Evolutionary conservation across 2,797 vertebrate genomes (phyloP), one percentile per base, ranked within the genome.

Genomic region (Takifugu ocellatus): DNA sequence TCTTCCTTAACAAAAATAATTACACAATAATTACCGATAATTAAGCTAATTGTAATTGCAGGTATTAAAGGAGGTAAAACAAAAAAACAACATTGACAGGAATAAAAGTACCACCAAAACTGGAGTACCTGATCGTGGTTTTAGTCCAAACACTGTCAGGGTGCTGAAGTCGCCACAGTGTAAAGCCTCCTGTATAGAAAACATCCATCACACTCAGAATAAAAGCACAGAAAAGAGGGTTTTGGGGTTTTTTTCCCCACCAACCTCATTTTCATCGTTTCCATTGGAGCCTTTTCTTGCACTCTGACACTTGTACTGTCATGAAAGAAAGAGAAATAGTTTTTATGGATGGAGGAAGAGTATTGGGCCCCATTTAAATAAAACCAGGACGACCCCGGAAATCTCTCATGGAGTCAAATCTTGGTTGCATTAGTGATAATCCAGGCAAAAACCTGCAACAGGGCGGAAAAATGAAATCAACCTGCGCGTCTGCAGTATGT

Each of bases 131-230:
- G 96, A 96, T 90, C 97, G 92, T 25, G 96, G 96, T 66, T 97
- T 99, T 44, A 98, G 91, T 72, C 97, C 97, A 93, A 99, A 98
- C 1, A 96, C 96, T 10, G 91, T 91, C 31, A 92, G 63, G 44
- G 88, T 84, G 78, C 84, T 92, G 65, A 90, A 90, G 69, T 92
- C 91, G 44, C 92, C 73, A 31, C 89, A 91, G 63, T 92, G 90
- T 70, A 96, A 88, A 61, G 90, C 93, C 48, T 96, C 97, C 97
- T 99, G 89, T 0, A 72, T 21, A 56, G 3, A 59, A 55, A 63
- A 27, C 14, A 52, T 31, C 12, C 0, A 29, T 29, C 4, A n/a
- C 1, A 49, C 29, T 59, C 5, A 55, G 0, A 63, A 5, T 1
- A 4, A 2, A 1, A 29, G 1, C 25, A 5, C 4, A 4, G 2